Conservation (phyloP, 2,797 vertebrate genomes). For the Enteromius viviparus region DNA sequence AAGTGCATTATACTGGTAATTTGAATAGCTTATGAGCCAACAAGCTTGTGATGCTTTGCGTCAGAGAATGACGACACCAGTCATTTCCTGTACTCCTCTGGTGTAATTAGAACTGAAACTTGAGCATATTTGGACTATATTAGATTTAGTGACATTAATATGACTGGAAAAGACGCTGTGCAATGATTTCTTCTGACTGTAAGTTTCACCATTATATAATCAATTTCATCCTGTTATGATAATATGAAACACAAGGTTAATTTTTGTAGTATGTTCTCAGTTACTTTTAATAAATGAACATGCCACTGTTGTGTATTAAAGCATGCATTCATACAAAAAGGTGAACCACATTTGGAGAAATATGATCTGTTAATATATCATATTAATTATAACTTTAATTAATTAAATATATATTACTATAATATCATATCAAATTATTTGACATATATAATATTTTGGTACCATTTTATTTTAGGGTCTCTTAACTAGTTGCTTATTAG, state of each 20-base stretch:
- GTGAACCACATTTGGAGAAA: neutral
- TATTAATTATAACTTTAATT: neutral
- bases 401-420: neutral
- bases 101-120: slow-evolving; percentile 1
- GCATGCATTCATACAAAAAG: neutral
- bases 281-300: neutral
- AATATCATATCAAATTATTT: too few species aligned
- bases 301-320: neutral
- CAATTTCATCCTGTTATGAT: neutral
- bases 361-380: neutral
- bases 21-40: neutral
- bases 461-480: too few species aligned
- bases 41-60: neutral
- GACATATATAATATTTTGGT: too few species aligned
- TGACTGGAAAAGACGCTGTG: neutral
- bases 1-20: neutral
- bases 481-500: too few species aligned
- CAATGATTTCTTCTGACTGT: slow-evolving; percentile 1
- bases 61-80: neutral
- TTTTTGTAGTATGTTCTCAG: neutral
- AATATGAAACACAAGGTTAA: neutral
- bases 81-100: neutral
- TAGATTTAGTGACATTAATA: slow-evolving; percentile 14
- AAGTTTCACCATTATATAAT: slow-evolving; percentile 4
- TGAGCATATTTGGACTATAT: neutral